Evolutionary conservation across 2,113 vertebrate genomes (phyloP).

Genomic region (Oryzias javanicus): DNA sequence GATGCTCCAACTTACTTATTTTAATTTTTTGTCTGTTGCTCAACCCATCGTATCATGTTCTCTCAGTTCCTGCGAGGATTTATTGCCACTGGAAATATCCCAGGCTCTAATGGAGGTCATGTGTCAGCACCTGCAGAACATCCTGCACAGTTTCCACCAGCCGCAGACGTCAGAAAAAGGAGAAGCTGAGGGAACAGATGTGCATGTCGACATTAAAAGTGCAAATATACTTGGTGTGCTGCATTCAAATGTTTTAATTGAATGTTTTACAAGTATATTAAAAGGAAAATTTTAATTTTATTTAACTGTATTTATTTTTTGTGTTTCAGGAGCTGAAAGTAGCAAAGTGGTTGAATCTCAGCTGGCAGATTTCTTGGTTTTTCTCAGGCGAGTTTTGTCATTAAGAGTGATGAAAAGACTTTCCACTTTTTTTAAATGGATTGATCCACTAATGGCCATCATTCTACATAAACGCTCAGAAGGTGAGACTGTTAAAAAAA

Average conservation of each 20-base stretch:
- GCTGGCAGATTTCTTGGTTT: conserved; percentile 81
- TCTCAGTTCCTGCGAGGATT: conserved; percentile 76
- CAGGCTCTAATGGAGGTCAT: conserved; percentile 81
- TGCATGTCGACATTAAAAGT: conserved; percentile 32
- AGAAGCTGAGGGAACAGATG: conserved; percentile 33
- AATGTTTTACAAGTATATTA: no score
- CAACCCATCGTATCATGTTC: conserved; percentile 1
- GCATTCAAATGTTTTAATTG: conserved; percentile 1
- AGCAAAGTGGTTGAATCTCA: conserved; percentile 77
- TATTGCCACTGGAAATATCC: conserved; percentile 76
- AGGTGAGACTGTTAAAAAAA: conserved; percentile 47
- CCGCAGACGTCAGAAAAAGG: conserved; percentile 68
- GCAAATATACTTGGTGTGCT: conserved; percentile 61
- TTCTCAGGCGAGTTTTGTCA: conserved; percentile 77
- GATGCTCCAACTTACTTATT: background rate
- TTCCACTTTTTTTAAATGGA: conserved; percentile 77
- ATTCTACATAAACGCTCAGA: conserved; percentile 74
- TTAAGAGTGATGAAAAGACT: conserved; percentile 70
- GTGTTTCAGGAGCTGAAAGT: conserved; percentile 57
- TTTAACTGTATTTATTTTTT: background rate
- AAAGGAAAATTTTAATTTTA: no score
- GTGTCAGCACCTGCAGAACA: conserved; percentile 77
- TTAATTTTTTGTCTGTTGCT: background rate
- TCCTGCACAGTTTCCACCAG: conserved; percentile 70
- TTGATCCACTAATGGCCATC: conserved; percentile 79